Base-by-base conservation (phyloP, 2,888 invertebrate species). In the Phalera bucephala region DNA sequence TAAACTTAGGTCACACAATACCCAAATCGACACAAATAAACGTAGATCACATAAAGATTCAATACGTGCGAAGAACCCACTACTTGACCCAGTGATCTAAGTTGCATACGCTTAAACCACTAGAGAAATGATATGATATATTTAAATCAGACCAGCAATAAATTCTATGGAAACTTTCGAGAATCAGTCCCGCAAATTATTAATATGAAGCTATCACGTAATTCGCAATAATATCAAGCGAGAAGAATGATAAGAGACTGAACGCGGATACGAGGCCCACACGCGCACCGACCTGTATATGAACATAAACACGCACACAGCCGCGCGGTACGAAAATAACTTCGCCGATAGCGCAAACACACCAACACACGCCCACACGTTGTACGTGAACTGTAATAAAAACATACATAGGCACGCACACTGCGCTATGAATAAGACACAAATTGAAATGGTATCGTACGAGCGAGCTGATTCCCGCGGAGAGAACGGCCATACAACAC, bases 381-480 rank as follows among this genome's bases (percentile, higher is more conserved):
- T 69, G 80, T 83, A 82, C 79, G 77, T 83, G 80, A 81, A 85
- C 82, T 80, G 83, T 85, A 81, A 85, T 87, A 84, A 88, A 81
- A 85, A 87, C 84, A 85, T 80, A 83, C 81, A 76, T 76, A 77
- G 58, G 75, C 69, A 75, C 52, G 62, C 63, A 67, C 66, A 69
- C 64, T 64, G 72, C 64, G 77, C 80, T 80, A 78, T 75, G 80
- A 82, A 83, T 80, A 83, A 80, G 64, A 77, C 68, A 78, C 72
- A 68, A 79, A 82, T 81, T 78, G 72, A 80, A 80, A 82, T 77
- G 79, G 76, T 81, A 82, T 73, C 67, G 68, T 70, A 76, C 76
- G 58, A 74, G 63, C 67, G 54, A 71, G 60, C 66, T 71, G 76
- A 78, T 79, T 72, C 65, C 10, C 8, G 66, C 58, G 58, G 54